Evolutionary conservation across 2,797 vertebrate species (phyloP), one percentile per base, ranked within the genome.

Genomic region (Botia kubotai): DNA sequence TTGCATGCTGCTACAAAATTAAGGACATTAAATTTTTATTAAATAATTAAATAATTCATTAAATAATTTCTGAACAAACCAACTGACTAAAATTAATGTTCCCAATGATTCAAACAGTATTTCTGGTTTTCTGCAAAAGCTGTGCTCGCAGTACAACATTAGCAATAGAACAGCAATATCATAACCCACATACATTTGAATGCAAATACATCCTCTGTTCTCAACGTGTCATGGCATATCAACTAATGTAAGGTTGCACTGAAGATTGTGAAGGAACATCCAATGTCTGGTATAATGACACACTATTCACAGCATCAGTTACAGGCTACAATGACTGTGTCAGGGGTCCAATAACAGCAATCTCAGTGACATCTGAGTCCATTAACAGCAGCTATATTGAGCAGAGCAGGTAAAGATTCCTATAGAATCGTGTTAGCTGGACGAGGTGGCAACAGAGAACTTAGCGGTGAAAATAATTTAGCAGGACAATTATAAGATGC

Each of bases 321-420:
- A 5, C 39, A 70, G 36, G 66, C 39, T 70, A 50, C 70, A 77
- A 68, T 60, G 53, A 69, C 26, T 52, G 23, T 71, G 67, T 70
- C 68, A 71, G 23, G 77, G 71, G 77, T 23, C 57, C 43, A 33
- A 50, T 71, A 57, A 78, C 67, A 63, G 58, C 55, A 55, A 55
- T 71, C 43, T 62, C 4, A 29, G 13, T 19, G 62, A n/a, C 12
- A 19, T 68, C 29, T 5, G 68, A 63, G 57, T 79, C 55, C 26
- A 72, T 72, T 72, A 79, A 53, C 36, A 50, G 26, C 67, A 62
- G 21, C 6, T 62, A 17, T 69, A 39, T 63, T 60, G 23, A 62
- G 23, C 11, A 50, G 0, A 46, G 58, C 46, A 65, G 8, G 29
- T 65, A 72, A 72, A 63, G 57, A 65, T 4, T 6, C 3, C n/a